phyloP scores from a whole-genome alignment of 2,888 invertebrate species.

The Diarsia brunnea region DNA sequence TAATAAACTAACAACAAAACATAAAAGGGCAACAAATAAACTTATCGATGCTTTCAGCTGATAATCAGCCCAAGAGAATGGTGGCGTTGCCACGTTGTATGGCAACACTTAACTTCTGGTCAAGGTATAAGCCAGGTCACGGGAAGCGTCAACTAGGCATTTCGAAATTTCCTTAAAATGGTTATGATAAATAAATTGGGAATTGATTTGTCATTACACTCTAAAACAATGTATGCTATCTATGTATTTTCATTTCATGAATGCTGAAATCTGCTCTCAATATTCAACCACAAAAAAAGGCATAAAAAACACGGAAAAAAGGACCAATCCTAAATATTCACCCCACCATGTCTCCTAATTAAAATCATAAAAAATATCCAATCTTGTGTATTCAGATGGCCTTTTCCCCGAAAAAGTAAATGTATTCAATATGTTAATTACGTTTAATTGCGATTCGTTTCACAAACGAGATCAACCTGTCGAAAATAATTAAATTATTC shows the following conservation, averaged over 20 bases:
- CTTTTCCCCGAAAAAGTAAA: slow-evolving; percentile 68
- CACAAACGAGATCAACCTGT: slow-evolving; percentile 64
- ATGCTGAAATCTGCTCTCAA: not conserved
- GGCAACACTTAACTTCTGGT: too few species aligned
- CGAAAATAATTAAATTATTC: slow-evolving; percentile 70
- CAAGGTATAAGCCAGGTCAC: too few species aligned
- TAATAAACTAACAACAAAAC: too few species aligned
- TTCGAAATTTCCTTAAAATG: too few species aligned
- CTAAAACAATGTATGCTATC: slow-evolving; percentile 1
- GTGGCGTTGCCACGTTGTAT: too few species aligned
- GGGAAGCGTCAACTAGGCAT: too few species aligned
- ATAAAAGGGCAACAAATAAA: too few species aligned
- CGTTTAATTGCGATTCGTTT: slow-evolving; percentile 71
- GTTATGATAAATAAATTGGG: too few species aligned
- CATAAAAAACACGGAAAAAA: slow-evolving; percentile 21
- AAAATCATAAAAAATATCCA: slow-evolving; percentile 58
- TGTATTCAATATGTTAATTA: slow-evolving; percentile 77
- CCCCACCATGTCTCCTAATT: slow-evolving; percentile 44
- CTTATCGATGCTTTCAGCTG: too few species aligned
- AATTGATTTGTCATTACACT: not conserved
- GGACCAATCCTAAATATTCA: slow-evolving; percentile 34
- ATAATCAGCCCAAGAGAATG: too few species aligned
- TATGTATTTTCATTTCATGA: slow-evolving; percentile 2
- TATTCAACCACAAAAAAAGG: not conserved
- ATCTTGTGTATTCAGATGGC: slow-evolving; percentile 59